These are phyloP conservation scores for Doris montereyensis DNA, from an alignment of 2,888 invertebrate genomes.

Conservation along the genomic window DNA sequence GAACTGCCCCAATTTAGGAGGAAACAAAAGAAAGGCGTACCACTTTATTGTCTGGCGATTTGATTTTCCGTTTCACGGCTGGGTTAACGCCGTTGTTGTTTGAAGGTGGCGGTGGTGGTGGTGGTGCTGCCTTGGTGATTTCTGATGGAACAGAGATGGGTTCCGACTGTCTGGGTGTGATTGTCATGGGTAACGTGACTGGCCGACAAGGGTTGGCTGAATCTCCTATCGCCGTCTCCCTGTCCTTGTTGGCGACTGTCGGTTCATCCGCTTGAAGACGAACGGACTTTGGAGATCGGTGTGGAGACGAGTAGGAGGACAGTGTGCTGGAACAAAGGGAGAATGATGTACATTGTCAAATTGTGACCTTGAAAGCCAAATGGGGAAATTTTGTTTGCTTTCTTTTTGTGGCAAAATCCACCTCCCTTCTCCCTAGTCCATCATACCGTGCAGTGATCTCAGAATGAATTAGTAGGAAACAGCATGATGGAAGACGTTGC, in stretches of 20 bases:
- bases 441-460: no score
- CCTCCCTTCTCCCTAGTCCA: no score
- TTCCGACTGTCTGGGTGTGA: constrained; percentile 15
- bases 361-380: no score
- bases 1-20: no score
- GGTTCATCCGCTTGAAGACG: constrained; percentile 7
- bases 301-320: constrained; percentile 18
- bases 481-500: no score
- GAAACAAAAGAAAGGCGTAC: constrained; percentile 11
- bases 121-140: background rate
- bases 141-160: constrained; percentile 39
- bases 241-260: constrained; percentile 21
- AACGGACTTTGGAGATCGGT: constrained; percentile 35
- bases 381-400: no score
- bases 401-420: no score
- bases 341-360: no score
- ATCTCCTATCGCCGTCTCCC: constrained; percentile 6
- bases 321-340: no score
- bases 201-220: constrained; percentile 29
- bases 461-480: no score
- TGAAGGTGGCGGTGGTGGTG: background rate
- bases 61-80: constrained; percentile 29
- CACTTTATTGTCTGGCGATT: constrained; percentile 37
- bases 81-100: background rate
- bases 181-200: constrained; percentile 36